Evolutionary conservation across 2,888 invertebrate genomes (phyloP).

Genomic region (Zeuzera pyrina): DNA sequence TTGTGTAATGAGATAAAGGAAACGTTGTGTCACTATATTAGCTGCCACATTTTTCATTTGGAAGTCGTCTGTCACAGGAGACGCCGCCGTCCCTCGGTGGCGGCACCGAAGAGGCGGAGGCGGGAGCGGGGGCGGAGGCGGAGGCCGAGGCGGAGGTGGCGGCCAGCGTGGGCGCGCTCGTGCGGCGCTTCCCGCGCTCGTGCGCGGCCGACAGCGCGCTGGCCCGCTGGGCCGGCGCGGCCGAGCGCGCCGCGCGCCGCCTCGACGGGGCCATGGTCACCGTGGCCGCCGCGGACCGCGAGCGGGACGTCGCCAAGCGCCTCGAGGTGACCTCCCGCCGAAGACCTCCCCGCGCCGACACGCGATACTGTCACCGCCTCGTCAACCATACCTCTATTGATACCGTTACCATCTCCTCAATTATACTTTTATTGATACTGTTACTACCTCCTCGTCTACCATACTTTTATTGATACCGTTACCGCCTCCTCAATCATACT

Average conservation of each 20-base stretch:
- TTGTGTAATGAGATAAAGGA: too few species aligned
- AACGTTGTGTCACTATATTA: neutral
- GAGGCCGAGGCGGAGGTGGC: slow-evolving; percentile 8
- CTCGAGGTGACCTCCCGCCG: slow-evolving; percentile 76
- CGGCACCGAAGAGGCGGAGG: slow-evolving; percentile 17
- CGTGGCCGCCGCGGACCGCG: slow-evolving; percentile 70
- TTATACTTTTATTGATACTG: too few species aligned
- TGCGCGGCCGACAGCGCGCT: slow-evolving; percentile 2
- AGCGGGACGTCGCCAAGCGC: slow-evolving; percentile 75
- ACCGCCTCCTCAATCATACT: too few species aligned
- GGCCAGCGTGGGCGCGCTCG: slow-evolving; percentile 5
- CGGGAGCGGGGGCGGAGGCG: too few species aligned
- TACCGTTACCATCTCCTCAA: too few species aligned
- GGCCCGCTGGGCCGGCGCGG: slow-evolving; percentile 44
- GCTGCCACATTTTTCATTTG: too few species aligned
- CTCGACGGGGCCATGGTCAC: slow-evolving; percentile 75
- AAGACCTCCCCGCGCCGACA: too few species aligned
- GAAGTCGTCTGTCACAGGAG: neutral
- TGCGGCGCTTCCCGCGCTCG: slow-evolving; percentile 6
- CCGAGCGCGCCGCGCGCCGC: slow-evolving; percentile 63
- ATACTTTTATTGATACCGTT: too few species aligned
- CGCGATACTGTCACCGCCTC: too few species aligned
- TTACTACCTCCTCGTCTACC: too few species aligned
- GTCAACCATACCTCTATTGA: too few species aligned
- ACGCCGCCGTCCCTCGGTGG: slow-evolving; percentile 10